Evolutionary conservation across 2,888 invertebrate genomes (phyloP), one percentile per base, ranked within the genome.

Genomic region (Pomacea canaliculata): DNA sequence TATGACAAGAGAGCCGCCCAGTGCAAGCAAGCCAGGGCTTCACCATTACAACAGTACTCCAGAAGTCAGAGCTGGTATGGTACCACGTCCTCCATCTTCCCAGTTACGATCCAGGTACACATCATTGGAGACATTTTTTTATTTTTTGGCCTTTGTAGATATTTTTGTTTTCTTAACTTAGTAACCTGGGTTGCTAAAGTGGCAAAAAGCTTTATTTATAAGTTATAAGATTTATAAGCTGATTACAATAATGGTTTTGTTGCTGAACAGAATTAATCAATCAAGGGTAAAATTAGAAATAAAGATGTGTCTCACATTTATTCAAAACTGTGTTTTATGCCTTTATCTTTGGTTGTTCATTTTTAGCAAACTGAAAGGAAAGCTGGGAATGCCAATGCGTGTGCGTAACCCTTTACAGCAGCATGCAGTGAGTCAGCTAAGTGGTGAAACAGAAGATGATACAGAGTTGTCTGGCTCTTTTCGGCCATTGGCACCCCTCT

Each of bases 11-110:
- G 67, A 74, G 7, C 74, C 74, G 1, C 23, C 74, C 10, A 60
- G 68, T n/a, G 62, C 68, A 18, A 74, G 62, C 63, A 74, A 74
- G 27, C 51, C 48, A 10, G 37, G 68, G 5, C 23, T 74, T 23
- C 74, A 69, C 7, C 74, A 74, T n/a, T 69, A 62, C 69, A 69
- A 46, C 74, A 74, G 74, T 37, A 74, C 74, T 10, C 74, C 69
- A 10, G 69, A 70, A 13, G 27, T 74, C 12, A 59, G 63, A 10
- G 19, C 63, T 19, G 10, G 10, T 19, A n/a, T 63, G 7, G 51
- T 10, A 4, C 51, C 51, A 56, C 51, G 51, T 56, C 12, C 16
- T 48, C 37, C 73, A 10, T 73, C 51, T 3, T 74, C 74, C 19
- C 63, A 69, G 62, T 48, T 69, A 7, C 60, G 51, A 18, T 60